phyloP scores from a whole-genome alignment of 2,888 invertebrate genomes.

The Stenchaetothrips biformis region DNA sequence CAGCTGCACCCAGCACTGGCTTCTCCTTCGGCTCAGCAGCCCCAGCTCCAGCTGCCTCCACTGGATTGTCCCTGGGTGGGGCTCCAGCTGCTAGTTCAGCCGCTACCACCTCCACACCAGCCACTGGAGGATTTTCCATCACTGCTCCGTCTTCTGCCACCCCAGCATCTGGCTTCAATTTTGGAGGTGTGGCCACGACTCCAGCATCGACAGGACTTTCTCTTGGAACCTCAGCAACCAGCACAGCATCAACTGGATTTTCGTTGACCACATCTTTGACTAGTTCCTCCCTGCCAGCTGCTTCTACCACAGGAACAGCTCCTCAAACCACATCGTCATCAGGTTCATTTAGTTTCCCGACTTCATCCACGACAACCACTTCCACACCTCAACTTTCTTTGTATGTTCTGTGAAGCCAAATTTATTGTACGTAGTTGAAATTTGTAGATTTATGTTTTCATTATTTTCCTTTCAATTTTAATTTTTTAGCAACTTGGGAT shows the following conservation, averaged over 20 bases:
- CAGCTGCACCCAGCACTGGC: conserved; percentile 35
- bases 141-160: conserved; percentile 32
- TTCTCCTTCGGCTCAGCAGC: conserved; percentile 38
- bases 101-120: too few relatives aligned
- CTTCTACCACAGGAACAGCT: conserved; percentile 38
- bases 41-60: conserved; percentile 28
- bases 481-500: not conserved
- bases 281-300: conserved; percentile 36
- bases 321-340: conserved; percentile 29
- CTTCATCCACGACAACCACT: conserved; percentile 35
- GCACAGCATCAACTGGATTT: conserved; percentile 38
- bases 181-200: conserved; percentile 37
- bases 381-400: not conserved
- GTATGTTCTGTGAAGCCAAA: not conserved
- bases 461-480: not conserved
- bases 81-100: too few relatives aligned
- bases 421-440: not conserved
- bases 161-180: conserved; percentile 35
- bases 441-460: not conserved
- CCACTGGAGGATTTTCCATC: too few relatives aligned
- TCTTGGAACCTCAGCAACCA: conserved; percentile 28
- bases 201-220: conserved; percentile 32
- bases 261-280: conserved; percentile 35
- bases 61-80: conserved; percentile 24
- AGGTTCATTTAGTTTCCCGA: not conserved